Evolutionary conservation across 35 echinoderm and acorn worm species (phyloP), one percentile per base, ranked within the genome.

Genomic region (Apostichopus japonicus): DNA sequence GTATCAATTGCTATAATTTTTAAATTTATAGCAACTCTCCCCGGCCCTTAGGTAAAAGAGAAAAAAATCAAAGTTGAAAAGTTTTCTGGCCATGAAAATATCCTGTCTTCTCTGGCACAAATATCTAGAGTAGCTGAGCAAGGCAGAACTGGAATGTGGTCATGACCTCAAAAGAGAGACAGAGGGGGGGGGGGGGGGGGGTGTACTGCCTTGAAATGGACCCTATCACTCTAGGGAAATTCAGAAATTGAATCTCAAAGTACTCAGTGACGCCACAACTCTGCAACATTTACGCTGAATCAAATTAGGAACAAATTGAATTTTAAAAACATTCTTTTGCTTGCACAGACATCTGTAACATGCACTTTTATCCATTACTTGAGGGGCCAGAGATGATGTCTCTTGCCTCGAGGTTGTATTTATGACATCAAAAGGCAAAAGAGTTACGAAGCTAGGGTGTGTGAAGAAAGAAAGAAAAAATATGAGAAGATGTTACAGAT

Each of bases 271-370:
- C 81, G 55, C 21, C 81, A 84, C 55, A 11, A 84, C 54, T 58
- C 56, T 84, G 54, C 81, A 84, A 84, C 81, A 84, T 84, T 57
- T 84, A 84, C 57, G 5, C 81, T 84, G 54, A 57, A 84, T 58
- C 81, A 84, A 84, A 84, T 84, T 84, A 58, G 53, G 15, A 84
- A 59, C 81, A 84, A 84, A 84, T 84, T 84, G 54, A 84, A 84
- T 84, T 84, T 75, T 84, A 13, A 44, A 23, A 84, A 84, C 81
- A 84, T 84, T 84, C 81, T 59, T 57, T 84, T 57, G 33, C 53
- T 84, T 57, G 33, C 53, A 57, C 10, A 57, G 56, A 57, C 17
- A 19, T 84, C 6, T 53, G 17, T 22, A 23, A 58, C 81, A 58
- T 84, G 81, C 24, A 84, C 53, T 84, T 84, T 84, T 84, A 5